Base-by-base conservation (phyloP, 2,888 invertebrate genomes). In the Linnaemya tessellans region DNA sequence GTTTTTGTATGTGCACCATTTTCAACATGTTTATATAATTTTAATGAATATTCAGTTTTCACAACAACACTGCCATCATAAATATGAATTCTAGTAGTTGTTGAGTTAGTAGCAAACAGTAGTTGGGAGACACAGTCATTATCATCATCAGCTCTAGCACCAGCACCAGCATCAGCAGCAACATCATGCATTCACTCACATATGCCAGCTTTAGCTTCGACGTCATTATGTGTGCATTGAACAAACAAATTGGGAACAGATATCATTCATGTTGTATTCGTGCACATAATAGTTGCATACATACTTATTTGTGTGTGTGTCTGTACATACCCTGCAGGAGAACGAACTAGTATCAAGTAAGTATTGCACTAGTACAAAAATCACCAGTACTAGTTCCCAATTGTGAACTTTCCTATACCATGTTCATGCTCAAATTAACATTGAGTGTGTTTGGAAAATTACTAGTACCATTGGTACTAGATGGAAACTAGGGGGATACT, bases 171-270 rank as follows among this genome's bases (percentile, higher is more conserved):
- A 43, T 20, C 51, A 41, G 20, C 8, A 79, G 41, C 54, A 65
- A 9, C 43, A 62, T 4, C 22, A 62, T 71, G 18, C 41, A 38
- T 67, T 60, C 41, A 38, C 58, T 60, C 74, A 51, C 20, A 67
- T 65, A 30, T 43, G 22, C n/a, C 13, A 64, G 41, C 64, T 22
- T 54, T 11, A 73, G 58, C 65, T 65, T 56, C 15, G 58, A 41
- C 73, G n/a, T 73, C 49, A 73, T 81, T 77, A 70, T 82, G 56
- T 70, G 75, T 75, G 81, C 70, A 82, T 70, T 82, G 70, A 82
- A 82, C 70, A 77, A 82, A 82, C 75, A 77, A 70, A 82, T 82
- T 82, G 81, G 38, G 64, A 77, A 70, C 75, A 77, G 75, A 82
- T 77, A 82, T 77, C 75, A 77, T 75, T 62, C 62, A 81, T 80